Evolutionary conservation across 64 coral and sea anemone species (phyloP).

Genomic region (Catalaphyllia jardinei): DNA sequence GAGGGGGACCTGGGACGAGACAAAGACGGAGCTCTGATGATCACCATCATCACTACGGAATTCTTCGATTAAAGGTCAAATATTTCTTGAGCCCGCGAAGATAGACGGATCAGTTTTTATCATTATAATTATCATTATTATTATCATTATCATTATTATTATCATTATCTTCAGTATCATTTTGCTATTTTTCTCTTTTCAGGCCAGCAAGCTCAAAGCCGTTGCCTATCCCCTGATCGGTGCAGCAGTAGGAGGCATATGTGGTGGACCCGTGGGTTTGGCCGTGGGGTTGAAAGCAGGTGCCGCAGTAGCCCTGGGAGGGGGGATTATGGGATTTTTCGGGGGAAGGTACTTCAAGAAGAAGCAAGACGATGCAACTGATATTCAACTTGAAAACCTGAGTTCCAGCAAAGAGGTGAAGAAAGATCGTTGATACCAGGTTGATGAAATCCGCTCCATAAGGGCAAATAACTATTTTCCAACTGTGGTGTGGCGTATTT

Average conservation of each 20-base stretch:
- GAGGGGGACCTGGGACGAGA: no score
- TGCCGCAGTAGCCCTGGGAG: slow-evolving; percentile 67
- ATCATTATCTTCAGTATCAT: no score
- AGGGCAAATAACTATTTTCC: neutral
- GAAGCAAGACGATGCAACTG: slow-evolving; percentile 57
- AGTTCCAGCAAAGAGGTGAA: slow-evolving; percentile 66
- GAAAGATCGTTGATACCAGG: slow-evolving; percentile 14
- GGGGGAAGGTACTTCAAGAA: slow-evolving; percentile 76
- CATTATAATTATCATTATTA: neutral
- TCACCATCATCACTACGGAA: no score
- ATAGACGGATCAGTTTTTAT: neutral
- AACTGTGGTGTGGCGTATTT: neutral
- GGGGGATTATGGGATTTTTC: slow-evolving; percentile 70
- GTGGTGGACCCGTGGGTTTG: slow-evolving; percentile 77
- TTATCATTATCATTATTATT: neutral
- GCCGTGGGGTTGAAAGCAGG: slow-evolving; percentile 79
- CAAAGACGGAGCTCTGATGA: no score
- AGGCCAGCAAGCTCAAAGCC: slow-evolving; percentile 87
- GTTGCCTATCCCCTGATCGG: slow-evolving; percentile 71
- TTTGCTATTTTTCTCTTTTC: neutral
- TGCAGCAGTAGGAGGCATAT: slow-evolving; percentile 66
- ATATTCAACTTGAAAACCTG: slow-evolving; percentile 84
- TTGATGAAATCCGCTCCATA: neutral
- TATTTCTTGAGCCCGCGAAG: no score
- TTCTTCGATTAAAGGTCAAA: no score